phyloP scores from a whole-genome alignment of 2,888 invertebrate species.

The Stictocephala bisonia region DNA sequence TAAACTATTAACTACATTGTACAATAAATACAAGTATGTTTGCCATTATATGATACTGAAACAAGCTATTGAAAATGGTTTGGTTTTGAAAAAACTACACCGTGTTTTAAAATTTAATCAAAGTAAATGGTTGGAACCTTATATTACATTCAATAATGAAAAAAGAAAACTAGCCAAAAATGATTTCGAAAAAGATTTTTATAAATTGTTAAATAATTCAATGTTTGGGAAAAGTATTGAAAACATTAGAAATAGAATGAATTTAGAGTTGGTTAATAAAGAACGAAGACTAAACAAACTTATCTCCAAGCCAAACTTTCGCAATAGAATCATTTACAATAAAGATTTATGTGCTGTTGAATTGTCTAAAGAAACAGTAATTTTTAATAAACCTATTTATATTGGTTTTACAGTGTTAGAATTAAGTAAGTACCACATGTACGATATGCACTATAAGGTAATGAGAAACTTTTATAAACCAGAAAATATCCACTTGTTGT shows the following conservation, averaged over 20 bases:
- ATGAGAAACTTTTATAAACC: slow-evolving; percentile 9
- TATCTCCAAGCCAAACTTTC: slow-evolving; percentile 4
- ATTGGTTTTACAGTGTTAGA: slow-evolving; percentile 47
- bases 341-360: slow-evolving; percentile 54
- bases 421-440: slow-evolving; percentile 41
- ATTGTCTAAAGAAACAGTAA: slow-evolving; percentile 36
- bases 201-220: slow-evolving; percentile 55
- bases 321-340: slow-evolving; percentile 43
- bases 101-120: slow-evolving; percentile 59
- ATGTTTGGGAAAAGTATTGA: slow-evolving; percentile 53
- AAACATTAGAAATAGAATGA: slow-evolving; percentile 30
- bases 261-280: slow-evolving; percentile 49
- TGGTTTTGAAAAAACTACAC: slow-evolving; percentile 60
- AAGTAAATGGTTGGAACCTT: slow-evolving; percentile 58
- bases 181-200: slow-evolving; percentile 53
- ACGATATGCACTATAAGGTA: slow-evolving; percentile 44
- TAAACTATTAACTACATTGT: slow-evolving; percentile 57
- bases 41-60: slow-evolving; percentile 60
- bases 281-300: slow-evolving; percentile 34
- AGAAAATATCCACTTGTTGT: not conserved
- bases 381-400: slow-evolving; percentile 53
- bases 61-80: slow-evolving; percentile 59
- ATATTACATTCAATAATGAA: slow-evolving; percentile 55
- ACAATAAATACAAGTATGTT: slow-evolving; percentile 58
- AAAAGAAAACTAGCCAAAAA: slow-evolving; percentile 37